These are phyloP conservation scores for Psophia crepitans DNA, from an alignment of 2,113 vertebrate genomes.

Conservation along the genomic window DNA sequence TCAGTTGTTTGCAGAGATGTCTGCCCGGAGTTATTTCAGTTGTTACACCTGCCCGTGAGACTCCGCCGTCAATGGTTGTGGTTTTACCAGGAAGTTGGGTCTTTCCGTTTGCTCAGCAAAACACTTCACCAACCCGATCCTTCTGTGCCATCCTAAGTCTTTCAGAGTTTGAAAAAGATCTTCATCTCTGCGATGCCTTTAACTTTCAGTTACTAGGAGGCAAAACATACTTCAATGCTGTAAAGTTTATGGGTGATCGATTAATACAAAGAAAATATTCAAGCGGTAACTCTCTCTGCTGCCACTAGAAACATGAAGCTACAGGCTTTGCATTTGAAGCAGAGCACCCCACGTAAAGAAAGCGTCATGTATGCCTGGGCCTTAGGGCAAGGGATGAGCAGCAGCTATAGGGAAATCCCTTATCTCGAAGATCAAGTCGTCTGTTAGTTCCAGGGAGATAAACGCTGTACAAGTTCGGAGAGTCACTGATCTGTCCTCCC, in stretches of 20 bases:
- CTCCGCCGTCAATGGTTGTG: not conserved
- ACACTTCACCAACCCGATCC: not conserved
- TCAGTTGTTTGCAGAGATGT: not conserved
- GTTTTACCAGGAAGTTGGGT: not conserved
- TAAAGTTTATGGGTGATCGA: not conserved
- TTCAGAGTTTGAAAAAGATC: not conserved
- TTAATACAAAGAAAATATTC: not conserved
- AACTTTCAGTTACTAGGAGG: not conserved
- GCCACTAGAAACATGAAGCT: not conserved
- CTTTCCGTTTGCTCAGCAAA: not conserved
- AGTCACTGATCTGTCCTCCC: not conserved
- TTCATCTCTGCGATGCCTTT: not conserved
- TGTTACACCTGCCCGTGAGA: not conserved
- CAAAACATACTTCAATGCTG: not conserved
- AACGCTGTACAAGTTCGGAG: not conserved
- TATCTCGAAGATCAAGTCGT: accelerated
- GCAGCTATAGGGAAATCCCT: not conserved
- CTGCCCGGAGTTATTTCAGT: not conserved
- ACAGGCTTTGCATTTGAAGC: not conserved
- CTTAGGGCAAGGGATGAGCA: not conserved
- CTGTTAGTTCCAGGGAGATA: not conserved
- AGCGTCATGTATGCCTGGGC: accelerated
- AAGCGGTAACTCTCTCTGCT: not conserved
- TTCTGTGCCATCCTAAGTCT: not conserved
- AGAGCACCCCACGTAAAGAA: not conserved